phyloP scores from a whole-genome alignment of 2,888 invertebrate species.

The Neria commutata region DNA sequence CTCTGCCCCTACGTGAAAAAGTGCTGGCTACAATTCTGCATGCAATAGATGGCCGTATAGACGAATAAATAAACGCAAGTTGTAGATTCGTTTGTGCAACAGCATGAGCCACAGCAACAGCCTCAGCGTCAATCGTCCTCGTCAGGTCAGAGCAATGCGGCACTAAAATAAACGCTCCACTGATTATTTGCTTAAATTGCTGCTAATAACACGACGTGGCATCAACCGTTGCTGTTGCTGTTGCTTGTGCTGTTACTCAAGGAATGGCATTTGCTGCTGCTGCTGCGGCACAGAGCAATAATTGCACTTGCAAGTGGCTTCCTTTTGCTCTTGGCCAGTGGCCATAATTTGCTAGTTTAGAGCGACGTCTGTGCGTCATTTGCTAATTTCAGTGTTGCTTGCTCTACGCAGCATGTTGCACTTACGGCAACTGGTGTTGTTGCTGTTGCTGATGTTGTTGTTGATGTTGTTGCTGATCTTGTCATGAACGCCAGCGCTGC shows the following conservation, averaged over 20 bases:
- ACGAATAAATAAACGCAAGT: not conserved
- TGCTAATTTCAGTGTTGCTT: constrained; percentile 47
- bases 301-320: not conserved
- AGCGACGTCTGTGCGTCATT: constrained; percentile 53
- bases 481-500: no score
- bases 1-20: not conserved
- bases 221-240: constrained; percentile 36
- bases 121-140: not conserved
- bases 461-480: not conserved
- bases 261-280: not conserved
- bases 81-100: not conserved
- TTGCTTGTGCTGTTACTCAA: constrained; percentile 2
- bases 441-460: not conserved
- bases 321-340: constrained; percentile 27
- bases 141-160: constrained; percentile 24
- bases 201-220: constrained; percentile 61
- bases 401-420: constrained; percentile 10
- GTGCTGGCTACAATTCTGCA: not conserved
- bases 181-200: constrained; percentile 61
- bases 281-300: not conserved
- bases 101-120: not conserved
- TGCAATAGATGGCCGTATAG: not conserved
- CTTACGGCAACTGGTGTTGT: constrained; percentile 12
- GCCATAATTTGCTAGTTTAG: constrained; percentile 38
- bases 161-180: constrained; percentile 43